Evolutionary conservation across 2,888 invertebrate genomes (phyloP).

Genomic region (Torymus aiolomorphi): DNA sequence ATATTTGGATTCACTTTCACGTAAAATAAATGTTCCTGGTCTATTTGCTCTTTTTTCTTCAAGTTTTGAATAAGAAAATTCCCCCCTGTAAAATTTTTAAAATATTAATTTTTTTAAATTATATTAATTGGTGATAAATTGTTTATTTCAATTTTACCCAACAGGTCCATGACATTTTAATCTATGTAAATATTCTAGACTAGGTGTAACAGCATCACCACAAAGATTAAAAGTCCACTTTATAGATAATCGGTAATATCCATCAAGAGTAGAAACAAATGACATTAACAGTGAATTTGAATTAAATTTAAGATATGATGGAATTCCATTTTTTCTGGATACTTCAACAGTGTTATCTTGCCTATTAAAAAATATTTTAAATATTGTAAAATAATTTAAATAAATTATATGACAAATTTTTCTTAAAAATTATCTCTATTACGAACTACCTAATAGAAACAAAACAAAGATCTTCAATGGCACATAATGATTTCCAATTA

Average conservation of each 20-base stretch:
- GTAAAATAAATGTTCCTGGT: conserved; percentile 87
- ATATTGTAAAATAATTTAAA: no score
- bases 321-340: conserved; percentile 86
- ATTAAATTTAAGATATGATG: conserved; percentile 84
- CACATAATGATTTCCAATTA: conserved; percentile 78
- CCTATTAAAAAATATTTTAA: conserved; percentile 66
- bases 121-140: conserved; percentile 22
- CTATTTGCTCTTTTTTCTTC: conserved; percentile 86
- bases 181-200: conserved; percentile 83
- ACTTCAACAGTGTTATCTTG: conserved; percentile 85
- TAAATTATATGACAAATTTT: not conserved
- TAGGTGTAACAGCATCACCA: conserved; percentile 87
- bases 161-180: conserved; percentile 93
- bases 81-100: conserved; percentile 79
- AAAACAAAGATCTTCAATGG: conserved; percentile 90
- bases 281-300: conserved; percentile 83
- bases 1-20: conserved; percentile 89
- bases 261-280: conserved; percentile 88
- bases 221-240: conserved; percentile 96
- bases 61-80: conserved; percentile 90
- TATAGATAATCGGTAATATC: conserved; percentile 88
- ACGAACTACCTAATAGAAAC: conserved; percentile 82
- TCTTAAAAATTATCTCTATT: conserved; percentile 1
- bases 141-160: conserved; percentile 79
- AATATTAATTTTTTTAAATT: not conserved